Evolutionary conservation across 2,888 invertebrate species (phyloP).

Genomic region (Volucella bombylans): DNA sequence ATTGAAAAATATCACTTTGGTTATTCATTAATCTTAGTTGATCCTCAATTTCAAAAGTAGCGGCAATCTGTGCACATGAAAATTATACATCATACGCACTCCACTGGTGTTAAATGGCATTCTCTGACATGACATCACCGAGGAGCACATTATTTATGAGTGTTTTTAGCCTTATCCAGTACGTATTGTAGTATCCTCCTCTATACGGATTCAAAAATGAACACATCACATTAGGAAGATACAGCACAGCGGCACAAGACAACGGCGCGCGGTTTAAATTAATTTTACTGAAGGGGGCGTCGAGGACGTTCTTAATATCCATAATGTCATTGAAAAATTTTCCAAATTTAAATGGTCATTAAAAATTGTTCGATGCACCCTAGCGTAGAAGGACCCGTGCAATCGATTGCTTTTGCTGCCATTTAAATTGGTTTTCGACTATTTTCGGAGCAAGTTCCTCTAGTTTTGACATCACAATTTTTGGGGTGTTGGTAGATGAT

Average conservation of each 20-base stretch:
- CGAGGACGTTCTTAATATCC: constrained; percentile 47
- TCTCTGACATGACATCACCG: constrained; percentile 57
- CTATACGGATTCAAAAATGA: constrained; percentile 61
- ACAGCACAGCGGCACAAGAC: constrained; percentile 1
- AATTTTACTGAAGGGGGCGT: constrained; percentile 43
- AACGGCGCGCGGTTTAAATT: background rate
- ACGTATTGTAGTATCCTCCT: constrained; percentile 1
- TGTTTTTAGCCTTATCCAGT: constrained; percentile 72
- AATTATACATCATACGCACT: constrained; percentile 69
- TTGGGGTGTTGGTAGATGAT: constrained; percentile 48
- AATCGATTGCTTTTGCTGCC: constrained; percentile 66
- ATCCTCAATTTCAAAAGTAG: constrained; percentile 31
- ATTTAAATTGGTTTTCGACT: constrained; percentile 72
- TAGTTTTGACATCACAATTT: constrained; percentile 17
- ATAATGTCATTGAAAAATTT: constrained; percentile 71
- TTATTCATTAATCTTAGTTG: constrained; percentile 44
- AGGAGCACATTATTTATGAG: constrained; percentile 69
- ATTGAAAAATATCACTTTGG: constrained; percentile 45
- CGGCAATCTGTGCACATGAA: constrained; percentile 50
- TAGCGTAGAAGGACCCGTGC: constrained; percentile 30
- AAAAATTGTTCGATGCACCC: constrained; percentile 67
- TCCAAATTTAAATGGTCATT: constrained; percentile 74
- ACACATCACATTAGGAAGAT: constrained; percentile 57
- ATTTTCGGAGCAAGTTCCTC: constrained; percentile 60
- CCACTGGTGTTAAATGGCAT: constrained; percentile 72